Percentiles rank a stretch among this genome's conserved stretches.
phyloP scores from a whole-genome alignment of 2,797 vertebrate genomes.

The Pelobates cultripes region DNA sequence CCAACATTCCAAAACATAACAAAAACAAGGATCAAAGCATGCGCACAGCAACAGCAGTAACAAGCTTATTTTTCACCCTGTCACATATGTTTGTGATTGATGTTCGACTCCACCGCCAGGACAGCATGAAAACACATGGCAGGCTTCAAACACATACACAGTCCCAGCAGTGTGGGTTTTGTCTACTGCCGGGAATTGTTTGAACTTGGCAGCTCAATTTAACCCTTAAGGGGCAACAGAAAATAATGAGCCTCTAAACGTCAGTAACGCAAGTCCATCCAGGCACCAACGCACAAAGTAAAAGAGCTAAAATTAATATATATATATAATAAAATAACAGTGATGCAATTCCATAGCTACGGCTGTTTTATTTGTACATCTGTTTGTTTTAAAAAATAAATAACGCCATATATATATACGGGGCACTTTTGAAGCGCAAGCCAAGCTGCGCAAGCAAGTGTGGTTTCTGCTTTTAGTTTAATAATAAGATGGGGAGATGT shows the following conservation, averaged over 20 bases:
- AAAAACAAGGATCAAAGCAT: slow-evolving; percentile 57
- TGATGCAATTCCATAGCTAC: too few species aligned
- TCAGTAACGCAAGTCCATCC: too few species aligned
- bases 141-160: slow-evolving; percentile 31
- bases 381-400: too few species aligned
- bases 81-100: slow-evolving; percentile 65
- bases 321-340: too few species aligned
- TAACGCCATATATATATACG: too few species aligned
- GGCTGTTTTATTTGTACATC: too few species aligned
- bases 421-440: too few species aligned
- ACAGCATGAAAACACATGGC: slow-evolving; percentile 61
- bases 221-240: neutral
- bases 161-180: slow-evolving; percentile 26
- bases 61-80: slow-evolving; percentile 67
- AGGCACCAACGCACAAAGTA: too few species aligned
- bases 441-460: too few species aligned
- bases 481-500: too few species aligned
- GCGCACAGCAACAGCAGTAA: slow-evolving; percentile 57
- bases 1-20: slow-evolving; percentile 55
- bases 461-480: too few species aligned
- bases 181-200: slow-evolving; percentile 1
- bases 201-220: slow-evolving; percentile 8
- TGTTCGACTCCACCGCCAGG: slow-evolving; percentile 68
- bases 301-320: too few species aligned
- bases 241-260: neutral